Evolutionary conservation across 2,888 invertebrate genomes (phyloP), one percentile per base, ranked within the genome.

Genomic region (Eupithecia inturbata): DNA sequence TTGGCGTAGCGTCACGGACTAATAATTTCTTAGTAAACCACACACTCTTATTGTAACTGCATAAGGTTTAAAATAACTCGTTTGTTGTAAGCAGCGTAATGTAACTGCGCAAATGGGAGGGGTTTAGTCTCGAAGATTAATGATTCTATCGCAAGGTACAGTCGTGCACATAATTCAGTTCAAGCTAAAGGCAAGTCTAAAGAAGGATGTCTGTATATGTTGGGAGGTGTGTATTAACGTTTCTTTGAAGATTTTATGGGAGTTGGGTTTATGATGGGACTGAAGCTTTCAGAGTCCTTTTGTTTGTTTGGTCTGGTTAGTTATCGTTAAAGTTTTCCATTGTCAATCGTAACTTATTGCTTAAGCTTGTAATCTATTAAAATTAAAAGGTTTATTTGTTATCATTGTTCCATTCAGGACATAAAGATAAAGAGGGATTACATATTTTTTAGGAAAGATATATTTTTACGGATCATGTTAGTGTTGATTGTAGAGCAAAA

Each of bases 51-150:
- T 70, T 0, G 0, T 70, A 72, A 26, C 12, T 63, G 49, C 39
- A 69, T 84, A 88, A 79, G 83, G 85, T 84, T 75, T 69, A 77
- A 69, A 75, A 66, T 75, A 7, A 66, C 45, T 63, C 70, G 49
- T 36, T 45, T 26, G 45, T 19, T 67, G 67, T 31, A 63, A 72
- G 36, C 79, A 79, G 84, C 84, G 83, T 88, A 90, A 89, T 90
- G 87, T 88, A 78, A 85, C 87, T 85, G 89, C 88, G 88, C 89
- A 89, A 87, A 85, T 88, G 91, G 93, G 93, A 85, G 93, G 91
- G 83, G 92, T 87, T 82, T 85, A 75, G 75, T 74, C 83, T 85
- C 87, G 92, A 89, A 88, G 83, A 93, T 93, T 92, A 93, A 93
- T 92, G 92, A 90, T 85, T 73, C 75, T 75, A 72, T 19, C 73